Evolutionary conservation across 2,113 vertebrate species (phyloP).

Genomic region (Odocoileus virginianus): DNA sequence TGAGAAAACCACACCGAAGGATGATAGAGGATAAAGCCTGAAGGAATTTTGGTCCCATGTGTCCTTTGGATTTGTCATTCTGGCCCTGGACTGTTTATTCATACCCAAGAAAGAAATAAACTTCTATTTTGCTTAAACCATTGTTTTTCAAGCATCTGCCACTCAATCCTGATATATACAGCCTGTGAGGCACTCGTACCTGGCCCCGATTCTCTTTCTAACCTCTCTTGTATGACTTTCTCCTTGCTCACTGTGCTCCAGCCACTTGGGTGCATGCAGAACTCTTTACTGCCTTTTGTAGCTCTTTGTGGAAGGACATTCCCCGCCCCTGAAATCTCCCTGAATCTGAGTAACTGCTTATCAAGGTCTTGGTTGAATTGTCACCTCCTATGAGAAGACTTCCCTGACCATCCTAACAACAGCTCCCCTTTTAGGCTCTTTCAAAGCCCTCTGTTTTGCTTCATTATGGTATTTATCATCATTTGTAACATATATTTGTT

Average conservation of each 20-base stretch:
- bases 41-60: not conserved
- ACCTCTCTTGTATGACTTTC: not conserved
- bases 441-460: not conserved
- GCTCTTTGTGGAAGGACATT: not conserved
- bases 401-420: not conserved
- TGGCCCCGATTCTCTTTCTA: not conserved
- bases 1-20: not conserved
- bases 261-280: not conserved
- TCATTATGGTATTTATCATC: not conserved
- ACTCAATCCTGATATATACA: not conserved
- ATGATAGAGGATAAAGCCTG: not conserved
- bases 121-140: not conserved
- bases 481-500: not conserved
- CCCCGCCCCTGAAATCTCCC: not conserved
- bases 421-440: not conserved
- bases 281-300: not conserved
- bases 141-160: not conserved
- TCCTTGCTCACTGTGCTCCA: not conserved
- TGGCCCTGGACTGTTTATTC: not conserved
- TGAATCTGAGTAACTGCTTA: not conserved
- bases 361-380: not conserved
- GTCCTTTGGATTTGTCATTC: not conserved
- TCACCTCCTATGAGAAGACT: not conserved
- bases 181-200: not conserved
- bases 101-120: not conserved